Evolutionary conservation across 2,888 invertebrate species (phyloP), one percentile per base, ranked within the genome.

Genomic region (Eupsilia transversa): DNA sequence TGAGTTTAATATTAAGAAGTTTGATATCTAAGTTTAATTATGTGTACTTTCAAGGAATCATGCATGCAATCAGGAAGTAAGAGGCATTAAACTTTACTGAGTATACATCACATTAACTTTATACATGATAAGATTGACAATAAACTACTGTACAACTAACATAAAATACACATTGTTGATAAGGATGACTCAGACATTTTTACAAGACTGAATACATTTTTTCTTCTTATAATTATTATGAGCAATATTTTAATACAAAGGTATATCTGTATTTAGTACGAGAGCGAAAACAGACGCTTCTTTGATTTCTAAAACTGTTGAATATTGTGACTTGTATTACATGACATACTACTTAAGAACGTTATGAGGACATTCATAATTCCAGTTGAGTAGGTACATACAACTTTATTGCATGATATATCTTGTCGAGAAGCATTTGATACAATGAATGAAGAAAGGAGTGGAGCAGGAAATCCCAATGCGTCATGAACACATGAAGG

Each of bases 261-360:
- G 77, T 69, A n/a, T 59, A 67, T 66, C 72, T 89, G 77, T 88
- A 77, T 49, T 72, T 63, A 69, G 79, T 78, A 83, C 71, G 57
- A 84, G 74, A 81, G 66, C 30, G 64, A 70, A 77, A 83, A 87
- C 89, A 90, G 76, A 75, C 66, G 72, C 57, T 84, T 82, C 84
- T 83, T 89, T 87, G 86, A 88, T 86, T 87, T 77, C 65, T 74
- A 69, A 77, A 79, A 84, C 63, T 69, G 71, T 72, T 84, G 74
- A 75, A 84, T 71, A 74, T 80, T 75, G 73, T 74, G 38, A 67
- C 79, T 82, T 82, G 61, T 83, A 73, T 79, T 38, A 72, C 30
- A 73, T 73, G 74, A 41, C 46, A 41, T 27, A 56, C 46, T 85
- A 76, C 83, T 70, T 68, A 72, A 83, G 80, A 88, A 61, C 43